A percentile compares a stretch with the other conserved stretches of the same genome.
phyloP scores from a whole-genome alignment of 2,888 invertebrate genomes.

The Rhogogaster chlorosoma region DNA sequence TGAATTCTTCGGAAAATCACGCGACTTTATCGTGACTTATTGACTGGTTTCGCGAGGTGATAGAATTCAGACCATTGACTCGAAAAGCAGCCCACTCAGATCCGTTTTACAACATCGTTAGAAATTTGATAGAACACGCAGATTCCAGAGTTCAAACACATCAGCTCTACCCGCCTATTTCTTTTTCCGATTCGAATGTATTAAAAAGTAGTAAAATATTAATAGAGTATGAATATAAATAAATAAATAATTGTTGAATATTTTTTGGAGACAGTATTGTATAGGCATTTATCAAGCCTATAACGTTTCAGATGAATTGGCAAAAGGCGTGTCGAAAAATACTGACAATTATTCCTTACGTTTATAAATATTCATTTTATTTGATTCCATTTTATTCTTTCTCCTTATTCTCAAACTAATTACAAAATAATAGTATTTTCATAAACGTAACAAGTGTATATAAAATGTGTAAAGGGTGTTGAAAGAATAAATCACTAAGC shows the following conservation, averaged over 20 bases:
- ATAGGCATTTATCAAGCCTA: not conserved
- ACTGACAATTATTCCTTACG: not conserved
- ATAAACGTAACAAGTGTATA: slow-evolving; percentile 58
- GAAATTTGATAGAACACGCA: slow-evolving; percentile 58
- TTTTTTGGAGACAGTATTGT: not conserved
- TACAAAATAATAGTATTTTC: slow-evolving; percentile 59
- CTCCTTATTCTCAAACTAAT: slow-evolving; percentile 49
- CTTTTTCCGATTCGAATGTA: not conserved
- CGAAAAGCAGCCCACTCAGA: slow-evolving; percentile 60
- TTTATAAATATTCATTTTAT: slow-evolving; percentile 32
- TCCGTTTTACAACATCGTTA: slow-evolving; percentile 63
- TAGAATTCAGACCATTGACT: too few species aligned
- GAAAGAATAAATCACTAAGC: slow-evolving; percentile 17
- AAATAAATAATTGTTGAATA: not conserved
- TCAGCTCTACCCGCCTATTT: slow-evolving; percentile 66
- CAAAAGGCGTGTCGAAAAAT: not conserved
- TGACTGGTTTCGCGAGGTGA: too few species aligned
- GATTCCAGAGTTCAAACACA: slow-evolving; percentile 62
- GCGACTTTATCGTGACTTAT: too few species aligned
- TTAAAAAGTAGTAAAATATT: not conserved
- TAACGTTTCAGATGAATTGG: not conserved
- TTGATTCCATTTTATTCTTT: slow-evolving; percentile 14
- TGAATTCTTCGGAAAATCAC: too few species aligned
- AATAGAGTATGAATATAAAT: not conserved
- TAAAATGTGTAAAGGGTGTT: slow-evolving; percentile 48